Percentiles rank a stretch among this genome's conserved stretches.
These are phyloP conservation scores for Odontocolon sp. DNA, from an alignment of 2,888 invertebrate genomes.

Conservation along the genomic window DNA sequence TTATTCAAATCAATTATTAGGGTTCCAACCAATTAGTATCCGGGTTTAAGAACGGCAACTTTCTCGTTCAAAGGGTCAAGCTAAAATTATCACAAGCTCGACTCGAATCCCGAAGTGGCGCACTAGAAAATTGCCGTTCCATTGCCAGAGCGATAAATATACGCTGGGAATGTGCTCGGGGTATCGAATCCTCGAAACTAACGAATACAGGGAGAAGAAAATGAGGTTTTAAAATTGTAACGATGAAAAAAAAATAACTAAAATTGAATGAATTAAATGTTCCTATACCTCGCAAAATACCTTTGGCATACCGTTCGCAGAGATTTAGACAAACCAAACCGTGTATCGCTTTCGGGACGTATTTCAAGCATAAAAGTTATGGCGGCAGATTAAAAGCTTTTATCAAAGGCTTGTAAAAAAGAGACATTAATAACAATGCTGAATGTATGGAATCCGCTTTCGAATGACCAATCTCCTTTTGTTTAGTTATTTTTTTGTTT, in stretches of 20 bases:
- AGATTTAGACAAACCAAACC: constrained; percentile 50
- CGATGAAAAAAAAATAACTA: background rate
- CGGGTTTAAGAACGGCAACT: constrained; percentile 21
- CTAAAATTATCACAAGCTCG: background rate
- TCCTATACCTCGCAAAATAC: constrained; percentile 42
- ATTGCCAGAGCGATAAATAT: constrained; percentile 26
- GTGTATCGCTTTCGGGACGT: constrained; percentile 50
- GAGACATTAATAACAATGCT: constrained; percentile 36
- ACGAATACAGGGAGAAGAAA: constrained; percentile 15
- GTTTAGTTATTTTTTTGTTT: constrained; percentile 13
- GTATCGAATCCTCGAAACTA: constrained; percentile 34
- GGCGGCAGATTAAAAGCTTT: constrained; percentile 53
- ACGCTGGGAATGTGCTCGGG: constrained; percentile 25
- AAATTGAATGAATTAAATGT: constrained; percentile 1
- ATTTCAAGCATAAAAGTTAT: constrained; percentile 54
- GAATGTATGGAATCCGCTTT: constrained; percentile 9
- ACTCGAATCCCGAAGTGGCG: constrained; percentile 1
- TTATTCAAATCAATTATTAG: constrained; percentile 47
- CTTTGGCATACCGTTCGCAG: constrained; percentile 50
- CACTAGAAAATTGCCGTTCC: constrained; percentile 56
- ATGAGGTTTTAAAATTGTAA: background rate
- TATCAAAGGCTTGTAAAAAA: constrained; percentile 16
- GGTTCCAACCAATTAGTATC: constrained; percentile 35
- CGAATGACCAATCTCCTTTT: constrained; percentile 16
- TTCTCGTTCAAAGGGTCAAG: constrained; percentile 18